Percentiles rank a stretch among this genome's conserved stretches.
Evolutionary conservation across 2,888 invertebrate species (phyloP).

Genomic region (Pardosa pseudoannulata): DNA sequence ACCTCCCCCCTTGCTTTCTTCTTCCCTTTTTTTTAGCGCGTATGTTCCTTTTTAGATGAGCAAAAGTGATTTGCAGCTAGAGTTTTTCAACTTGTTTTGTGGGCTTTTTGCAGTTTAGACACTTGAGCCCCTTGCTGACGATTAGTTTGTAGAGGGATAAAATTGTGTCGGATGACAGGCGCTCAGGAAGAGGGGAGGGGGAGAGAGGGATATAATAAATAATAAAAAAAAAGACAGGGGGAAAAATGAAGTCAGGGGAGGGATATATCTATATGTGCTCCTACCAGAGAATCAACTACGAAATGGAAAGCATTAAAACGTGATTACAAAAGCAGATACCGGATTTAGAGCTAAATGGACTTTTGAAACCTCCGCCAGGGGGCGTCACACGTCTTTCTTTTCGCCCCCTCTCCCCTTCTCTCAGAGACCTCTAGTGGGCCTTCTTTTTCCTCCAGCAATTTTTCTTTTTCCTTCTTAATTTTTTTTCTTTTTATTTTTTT

Average conservation of each 20-base stretch:
- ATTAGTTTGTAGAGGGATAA: constrained; percentile 58
- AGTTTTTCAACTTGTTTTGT: constrained; percentile 62
- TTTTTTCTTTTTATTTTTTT: neutral
- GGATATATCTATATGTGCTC: constrained; percentile 43
- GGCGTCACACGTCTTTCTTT: constrained; percentile 38
- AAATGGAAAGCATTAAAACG: constrained; percentile 66
- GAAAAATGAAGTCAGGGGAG: neutral
- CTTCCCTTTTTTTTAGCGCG: constrained; percentile 14
- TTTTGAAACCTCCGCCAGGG: constrained; percentile 59
- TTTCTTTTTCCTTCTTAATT: no score
- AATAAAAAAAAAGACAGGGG: constrained; percentile 23
- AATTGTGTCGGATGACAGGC: constrained; percentile 52
- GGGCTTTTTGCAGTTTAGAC: constrained; percentile 15
- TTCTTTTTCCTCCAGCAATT: no score
- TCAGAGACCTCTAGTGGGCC: no score
- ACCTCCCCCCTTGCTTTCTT: no score
- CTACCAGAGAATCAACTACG: constrained; percentile 19
- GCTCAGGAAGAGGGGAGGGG: no score
- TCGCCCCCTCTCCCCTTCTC: neutral
- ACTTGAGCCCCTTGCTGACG: constrained; percentile 13
- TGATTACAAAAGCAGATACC: constrained; percentile 71
- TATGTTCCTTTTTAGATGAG: constrained; percentile 12
- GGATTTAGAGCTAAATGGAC: constrained; percentile 71
- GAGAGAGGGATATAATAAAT: constrained; percentile 2
- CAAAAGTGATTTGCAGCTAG: constrained; percentile 52